Percentiles rank a stretch among this genome's conserved stretches.
These are phyloP conservation scores for Lophura swinhoii DNA, from an alignment of 2,797 vertebrate genomes.

Conservation along the genomic window DNA sequence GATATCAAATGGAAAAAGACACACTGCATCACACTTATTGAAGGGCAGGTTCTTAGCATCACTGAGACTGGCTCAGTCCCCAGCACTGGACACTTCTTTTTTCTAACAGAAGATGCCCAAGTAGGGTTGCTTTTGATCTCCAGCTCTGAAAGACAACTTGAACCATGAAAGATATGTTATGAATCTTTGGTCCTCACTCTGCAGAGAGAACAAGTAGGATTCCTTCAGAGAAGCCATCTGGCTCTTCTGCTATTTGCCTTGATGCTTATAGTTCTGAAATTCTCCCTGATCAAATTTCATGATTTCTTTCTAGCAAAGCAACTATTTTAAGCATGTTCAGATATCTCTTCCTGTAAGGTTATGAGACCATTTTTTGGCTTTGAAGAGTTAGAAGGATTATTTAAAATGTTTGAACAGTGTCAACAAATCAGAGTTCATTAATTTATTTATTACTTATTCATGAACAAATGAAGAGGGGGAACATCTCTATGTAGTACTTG, in stretches of 20 bases:
- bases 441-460: background rate
- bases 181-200: background rate
- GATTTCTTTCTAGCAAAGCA: background rate
- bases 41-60: background rate
- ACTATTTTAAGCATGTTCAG: background rate
- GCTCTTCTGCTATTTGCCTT: background rate
- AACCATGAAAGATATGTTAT: background rate
- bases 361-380: background rate
- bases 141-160: background rate
- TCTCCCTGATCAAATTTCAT: background rate
- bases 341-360: background rate
- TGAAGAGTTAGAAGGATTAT: background rate
- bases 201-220: background rate
- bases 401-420: background rate
- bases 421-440: background rate
- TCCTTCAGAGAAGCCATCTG: background rate
- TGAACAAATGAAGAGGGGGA: background rate
- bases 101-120: background rate
- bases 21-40: background rate
- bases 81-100: background rate
- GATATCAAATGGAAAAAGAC: background rate
- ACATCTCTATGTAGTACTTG: fast-evolving
- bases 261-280: background rate
- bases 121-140: background rate
- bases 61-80: background rate